Percentiles rank a stretch among this genome's conserved stretches.
These are phyloP conservation scores for Australoheros facetus DNA, from an alignment of 2,797 vertebrate species.

Conservation along the genomic window DNA sequence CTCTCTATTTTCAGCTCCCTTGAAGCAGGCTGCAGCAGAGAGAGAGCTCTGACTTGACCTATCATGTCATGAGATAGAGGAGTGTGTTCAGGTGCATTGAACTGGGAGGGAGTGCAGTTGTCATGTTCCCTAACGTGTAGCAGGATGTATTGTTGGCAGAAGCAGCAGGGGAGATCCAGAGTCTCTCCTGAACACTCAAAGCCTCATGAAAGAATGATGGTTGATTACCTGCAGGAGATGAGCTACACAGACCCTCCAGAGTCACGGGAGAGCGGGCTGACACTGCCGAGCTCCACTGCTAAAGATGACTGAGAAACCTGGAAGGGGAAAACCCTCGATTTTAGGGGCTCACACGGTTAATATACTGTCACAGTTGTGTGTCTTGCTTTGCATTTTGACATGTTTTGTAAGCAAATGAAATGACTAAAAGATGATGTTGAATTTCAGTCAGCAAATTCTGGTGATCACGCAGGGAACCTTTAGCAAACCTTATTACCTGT, in stretches of 20 bases:
- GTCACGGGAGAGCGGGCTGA: slow-evolving; percentile 53
- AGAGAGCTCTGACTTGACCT: slow-evolving; percentile 52
- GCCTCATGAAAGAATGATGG: slow-evolving; percentile 81
- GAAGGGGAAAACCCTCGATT: not conserved
- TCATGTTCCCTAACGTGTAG: slow-evolving; percentile 80
- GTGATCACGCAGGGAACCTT: not conserved
- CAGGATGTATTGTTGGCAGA: slow-evolving; percentile 74
- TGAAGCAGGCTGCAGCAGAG: not conserved
- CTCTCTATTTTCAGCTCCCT: slow-evolving; percentile 3
- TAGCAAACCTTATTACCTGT: not conserved
- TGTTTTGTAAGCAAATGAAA: not conserved
- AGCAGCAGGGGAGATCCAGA: slow-evolving; percentile 63
- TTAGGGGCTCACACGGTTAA: not conserved
- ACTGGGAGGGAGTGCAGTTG: slow-evolving; percentile 71
- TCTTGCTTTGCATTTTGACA: not conserved
- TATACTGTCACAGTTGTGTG: not conserved
- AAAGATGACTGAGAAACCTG: slow-evolving; percentile 32
- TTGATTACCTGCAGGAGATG: slow-evolving; percentile 82
- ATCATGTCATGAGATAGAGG: slow-evolving; percentile 64
- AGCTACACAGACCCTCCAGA: slow-evolving; percentile 60
- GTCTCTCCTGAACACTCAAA: slow-evolving; percentile 77
- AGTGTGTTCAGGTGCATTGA: slow-evolving; percentile 70
- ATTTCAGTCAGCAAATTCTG: not conserved
- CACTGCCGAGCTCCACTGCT: slow-evolving; percentile 14
- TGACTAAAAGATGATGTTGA: not conserved